phyloP scores from a whole-genome alignment of 2,797 vertebrate species.

The Nannoperca obscura region DNA sequence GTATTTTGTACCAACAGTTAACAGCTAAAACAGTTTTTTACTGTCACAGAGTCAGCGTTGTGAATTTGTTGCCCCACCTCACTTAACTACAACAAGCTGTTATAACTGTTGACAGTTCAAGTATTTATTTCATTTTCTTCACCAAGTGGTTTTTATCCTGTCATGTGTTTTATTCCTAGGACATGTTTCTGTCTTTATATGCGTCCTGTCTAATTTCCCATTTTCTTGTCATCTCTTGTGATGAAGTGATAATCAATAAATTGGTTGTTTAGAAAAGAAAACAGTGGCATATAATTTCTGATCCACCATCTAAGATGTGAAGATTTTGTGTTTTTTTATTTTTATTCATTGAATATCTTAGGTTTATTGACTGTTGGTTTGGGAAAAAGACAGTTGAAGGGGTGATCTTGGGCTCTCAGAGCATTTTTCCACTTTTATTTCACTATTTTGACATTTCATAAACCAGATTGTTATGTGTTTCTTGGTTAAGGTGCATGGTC shows the following conservation, averaged over 20 bases:
- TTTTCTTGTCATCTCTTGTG: neutral
- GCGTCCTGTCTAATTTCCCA: neutral
- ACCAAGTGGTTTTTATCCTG: neutral
- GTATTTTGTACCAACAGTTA: slow-evolving; percentile 34
- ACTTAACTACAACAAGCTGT: neutral
- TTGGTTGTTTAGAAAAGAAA: neutral
- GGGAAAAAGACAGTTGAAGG: neutral
- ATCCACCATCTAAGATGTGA: neutral
- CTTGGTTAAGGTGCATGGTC: slow-evolving; percentile 44
- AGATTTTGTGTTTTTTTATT: neutral
- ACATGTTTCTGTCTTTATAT: neutral
- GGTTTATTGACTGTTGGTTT: neutral
- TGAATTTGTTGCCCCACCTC: slow-evolving; percentile 24
- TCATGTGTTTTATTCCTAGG: neutral
- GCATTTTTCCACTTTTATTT: neutral
- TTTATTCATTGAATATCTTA: neutral
- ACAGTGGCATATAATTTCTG: neutral
- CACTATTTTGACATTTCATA: neutral
- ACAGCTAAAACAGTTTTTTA: slow-evolving; percentile 13
- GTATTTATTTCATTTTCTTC: slow-evolving; percentile 10
- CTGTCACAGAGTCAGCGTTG: slow-evolving; percentile 12
- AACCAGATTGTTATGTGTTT: slow-evolving; percentile 28
- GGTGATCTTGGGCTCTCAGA: neutral
- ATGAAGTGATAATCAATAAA: neutral
- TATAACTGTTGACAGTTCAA: slow-evolving; percentile 15